Percentiles rank a stretch among this genome's conserved stretches.
phyloP scores from a whole-genome alignment of 2,797 vertebrate genomes.

The Sebastes matsubarae region DNA sequence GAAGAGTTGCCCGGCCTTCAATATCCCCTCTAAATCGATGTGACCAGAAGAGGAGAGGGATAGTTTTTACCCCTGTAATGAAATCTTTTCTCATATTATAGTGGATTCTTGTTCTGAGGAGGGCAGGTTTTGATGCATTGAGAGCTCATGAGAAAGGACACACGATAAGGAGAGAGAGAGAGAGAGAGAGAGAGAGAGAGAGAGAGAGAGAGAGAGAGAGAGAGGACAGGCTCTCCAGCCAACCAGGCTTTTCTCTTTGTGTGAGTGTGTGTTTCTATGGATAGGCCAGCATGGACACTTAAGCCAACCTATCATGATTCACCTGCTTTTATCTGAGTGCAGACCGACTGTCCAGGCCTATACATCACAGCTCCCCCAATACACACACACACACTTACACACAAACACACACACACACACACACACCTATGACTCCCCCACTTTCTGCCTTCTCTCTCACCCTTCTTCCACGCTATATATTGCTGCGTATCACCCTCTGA shows the following conservation, averaged over 20 bases:
- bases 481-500: slow-evolving; percentile 58
- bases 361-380: slow-evolving; percentile 50
- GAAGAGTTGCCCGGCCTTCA: slow-evolving; percentile 58
- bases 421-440: neutral
- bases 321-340: slow-evolving; percentile 57
- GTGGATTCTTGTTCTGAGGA: slow-evolving; percentile 52
- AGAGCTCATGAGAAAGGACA: slow-evolving; percentile 74
- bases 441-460: slow-evolving; percentile 17
- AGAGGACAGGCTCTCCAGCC: neutral
- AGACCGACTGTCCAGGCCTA: slow-evolving; percentile 55
- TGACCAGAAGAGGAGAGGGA: slow-evolving; percentile 49
- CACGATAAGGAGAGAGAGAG: slow-evolving; percentile 34
- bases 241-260: slow-evolving; percentile 31
- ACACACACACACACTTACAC: slow-evolving; percentile 8
- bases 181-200: neutral
- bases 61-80: slow-evolving; percentile 66
- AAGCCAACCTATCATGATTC: slow-evolving; percentile 65
- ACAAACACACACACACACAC: neutral
- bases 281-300: slow-evolving; percentile 28
- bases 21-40: slow-evolving; percentile 64
- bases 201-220: neutral
- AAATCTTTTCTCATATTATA: slow-evolving; percentile 60
- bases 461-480: slow-evolving; percentile 48
- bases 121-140: slow-evolving; percentile 78
- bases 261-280: slow-evolving; percentile 14